phyloP scores from a whole-genome alignment of 2,797 vertebrate species.

The Halcyon badia region DNA sequence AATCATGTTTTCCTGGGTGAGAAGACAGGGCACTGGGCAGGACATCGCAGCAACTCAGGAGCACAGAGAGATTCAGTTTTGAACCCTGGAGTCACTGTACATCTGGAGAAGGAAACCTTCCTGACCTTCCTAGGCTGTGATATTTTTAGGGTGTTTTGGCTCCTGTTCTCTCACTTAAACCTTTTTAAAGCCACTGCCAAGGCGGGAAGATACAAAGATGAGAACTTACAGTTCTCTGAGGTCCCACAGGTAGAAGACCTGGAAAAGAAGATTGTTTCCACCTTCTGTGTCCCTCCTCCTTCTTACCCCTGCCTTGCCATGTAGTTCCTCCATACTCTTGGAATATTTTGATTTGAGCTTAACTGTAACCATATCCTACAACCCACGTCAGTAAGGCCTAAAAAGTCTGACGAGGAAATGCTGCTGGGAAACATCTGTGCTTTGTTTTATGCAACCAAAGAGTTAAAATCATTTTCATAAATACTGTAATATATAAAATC shows the following conservation, averaged over 20 bases:
- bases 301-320: neutral
- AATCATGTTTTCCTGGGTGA: neutral
- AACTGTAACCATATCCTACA: neutral
- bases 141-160: neutral
- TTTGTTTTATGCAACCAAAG: neutral
- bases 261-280: neutral
- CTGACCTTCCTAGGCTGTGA: neutral
- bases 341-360: neutral
- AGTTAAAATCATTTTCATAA: slow-evolving; percentile 58
- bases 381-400: neutral
- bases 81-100: neutral
- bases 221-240: neutral
- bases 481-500: slow-evolving; percentile 52
- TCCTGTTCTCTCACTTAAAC: neutral
- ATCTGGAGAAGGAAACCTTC: neutral
- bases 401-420: slow-evolving; percentile 22
- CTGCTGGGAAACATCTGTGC: slow-evolving; percentile 25
- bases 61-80: neutral
- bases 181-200: neutral
- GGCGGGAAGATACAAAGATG: neutral
- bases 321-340: neutral
- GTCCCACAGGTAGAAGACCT: neutral
- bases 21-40: neutral
- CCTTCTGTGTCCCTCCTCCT: neutral
- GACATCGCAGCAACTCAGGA: neutral